Percentiles rank a stretch among this genome's conserved stretches.
These are phyloP conservation scores for Cosmia pyralina DNA, from an alignment of 2,888 invertebrate genomes.

Conservation along the genomic window DNA sequence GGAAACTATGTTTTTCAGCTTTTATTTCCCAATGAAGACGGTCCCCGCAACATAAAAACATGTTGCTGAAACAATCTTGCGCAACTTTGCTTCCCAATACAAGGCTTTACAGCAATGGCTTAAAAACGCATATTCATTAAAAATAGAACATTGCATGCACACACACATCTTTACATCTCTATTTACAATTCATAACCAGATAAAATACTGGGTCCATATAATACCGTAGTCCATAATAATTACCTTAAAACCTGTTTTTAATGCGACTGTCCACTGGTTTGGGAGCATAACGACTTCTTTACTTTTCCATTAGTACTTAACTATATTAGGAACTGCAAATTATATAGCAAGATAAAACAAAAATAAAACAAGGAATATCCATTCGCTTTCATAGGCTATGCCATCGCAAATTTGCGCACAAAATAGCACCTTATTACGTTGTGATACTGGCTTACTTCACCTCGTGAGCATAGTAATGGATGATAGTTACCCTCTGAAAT, in stretches of 20 bases:
- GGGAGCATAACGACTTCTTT: slow-evolving; percentile 5
- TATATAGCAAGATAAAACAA: slow-evolving; percentile 3
- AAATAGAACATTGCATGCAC: slow-evolving; percentile 37
- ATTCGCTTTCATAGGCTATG: not conserved
- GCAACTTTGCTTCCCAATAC: not conserved
- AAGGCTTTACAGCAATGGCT: slow-evolving; percentile 13
- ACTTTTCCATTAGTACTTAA: slow-evolving; percentile 36
- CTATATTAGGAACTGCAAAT: slow-evolving; percentile 13
- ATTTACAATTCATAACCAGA: slow-evolving; percentile 56
- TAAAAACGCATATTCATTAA: slow-evolving; percentile 20
- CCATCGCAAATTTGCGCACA: not conserved
- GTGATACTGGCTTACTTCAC: not conserved
- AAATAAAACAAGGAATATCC: not conserved
- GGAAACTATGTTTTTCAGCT: not conserved
- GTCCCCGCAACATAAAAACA: not conserved
- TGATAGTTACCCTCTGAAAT: not conserved
- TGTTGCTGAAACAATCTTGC: not conserved
- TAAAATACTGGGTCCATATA: slow-evolving; percentile 35
- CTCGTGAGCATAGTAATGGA: not conserved
- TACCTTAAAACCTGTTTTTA: not conserved
- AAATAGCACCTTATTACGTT: slow-evolving; percentile 6
- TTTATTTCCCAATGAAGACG: not conserved
- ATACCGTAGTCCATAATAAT: slow-evolving; percentile 17
- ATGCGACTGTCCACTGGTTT: slow-evolving; percentile 18
- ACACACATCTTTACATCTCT: slow-evolving; percentile 50